Evolutionary conservation across 2,888 invertebrate species (phyloP), one percentile per base, ranked within the genome.

Genomic region (Meiosimyza platycephala): DNA sequence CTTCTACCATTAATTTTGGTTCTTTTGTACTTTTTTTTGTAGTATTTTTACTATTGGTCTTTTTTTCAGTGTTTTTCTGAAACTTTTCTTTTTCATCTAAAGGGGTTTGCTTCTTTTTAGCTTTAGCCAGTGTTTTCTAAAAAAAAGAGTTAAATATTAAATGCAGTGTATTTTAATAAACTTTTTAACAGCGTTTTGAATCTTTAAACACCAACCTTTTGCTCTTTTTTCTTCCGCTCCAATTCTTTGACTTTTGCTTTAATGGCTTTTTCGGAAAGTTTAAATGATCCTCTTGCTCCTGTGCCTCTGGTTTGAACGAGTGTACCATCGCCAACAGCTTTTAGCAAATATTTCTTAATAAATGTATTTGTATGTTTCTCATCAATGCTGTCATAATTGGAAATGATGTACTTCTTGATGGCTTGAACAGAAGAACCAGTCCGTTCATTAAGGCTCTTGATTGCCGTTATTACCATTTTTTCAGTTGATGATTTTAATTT

Each of bases 271-370:
- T 74, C 28, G 4, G 79, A 73, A 12, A 79, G n/a, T 15, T 76
- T 78, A 67, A 79, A 79, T 1, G 79, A 79, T 11, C 79, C 79
- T 1, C 16, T 33, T 1, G 73, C 50, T n/a, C 75, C 78, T 0
- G 22, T 75, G 11, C 77, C 76, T 63, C 79, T 81, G 9, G 77
- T 76, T 64, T 80, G 80, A 5, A 76, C 33, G 54, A 91, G 79
- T n/a, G 84, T 82, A 7, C 90, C 90, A 57, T 87, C 86, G 1
- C 85, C 86, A n/a, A 92, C 89, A 16, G 90, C 90, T 15, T 85
- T 81, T 81, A 90, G 91, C 75, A 92, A 78, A 77, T 89, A 91
- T 74, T 89, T 90, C 76, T 89, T 90, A 78, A 92, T 91, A 84
- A 89, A 91, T 2, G 89, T 88, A 1, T 89, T 88, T 62, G 90